Evolutionary conservation across 2,888 invertebrate species (phyloP), one percentile per base, ranked within the genome.

Genomic region (Sipha maydis): DNA sequence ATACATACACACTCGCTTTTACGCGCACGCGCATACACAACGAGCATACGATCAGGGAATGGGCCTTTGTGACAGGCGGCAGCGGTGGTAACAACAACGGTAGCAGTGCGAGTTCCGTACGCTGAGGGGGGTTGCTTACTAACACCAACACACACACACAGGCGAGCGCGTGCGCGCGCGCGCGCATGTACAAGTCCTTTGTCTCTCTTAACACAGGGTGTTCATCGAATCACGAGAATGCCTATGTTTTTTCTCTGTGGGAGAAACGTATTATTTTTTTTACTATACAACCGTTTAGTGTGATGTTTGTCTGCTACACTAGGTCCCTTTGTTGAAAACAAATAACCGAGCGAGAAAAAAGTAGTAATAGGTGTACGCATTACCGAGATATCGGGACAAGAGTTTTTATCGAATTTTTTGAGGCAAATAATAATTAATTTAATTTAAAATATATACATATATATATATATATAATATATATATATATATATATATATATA

Each of bases 1-100:
- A 5, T 71, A 75, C 31, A 28, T 34, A 19, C 19, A 67, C 67
- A 28, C 21, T 8, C 31, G 25, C 48, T 67, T 17, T 61, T 8
- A 25, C 79, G 38, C 71, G 77, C 48, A 25, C 54, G 75, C 75
- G 25, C 73, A 38, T 54, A 38, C 73, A 54, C 48, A 28, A 76
- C 25, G n/a, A 7, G 80, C 67, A 21, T 54, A 21, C 67, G 67
- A 41, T 38, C 73, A 7, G 75, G 77, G 61, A 73, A 67, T 61
- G 61, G 85, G 85, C 85, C 85, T 86, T 86, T 86, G 85, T 86
- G 79, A 79, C 78, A 31, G 76, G 54, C 67, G 77, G 71, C 54
- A 41, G 75, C 25, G 19, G 31, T 21, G 41, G 31, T 19, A 19
- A n/a, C 11, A n/a, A 31, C 54, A 54, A 11, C n/a, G 17, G 54